Evolutionary conservation across 2,113 vertebrate genomes (phyloP), one percentile per base, ranked within the genome.

Genomic region (Hassar affinis): DNA sequence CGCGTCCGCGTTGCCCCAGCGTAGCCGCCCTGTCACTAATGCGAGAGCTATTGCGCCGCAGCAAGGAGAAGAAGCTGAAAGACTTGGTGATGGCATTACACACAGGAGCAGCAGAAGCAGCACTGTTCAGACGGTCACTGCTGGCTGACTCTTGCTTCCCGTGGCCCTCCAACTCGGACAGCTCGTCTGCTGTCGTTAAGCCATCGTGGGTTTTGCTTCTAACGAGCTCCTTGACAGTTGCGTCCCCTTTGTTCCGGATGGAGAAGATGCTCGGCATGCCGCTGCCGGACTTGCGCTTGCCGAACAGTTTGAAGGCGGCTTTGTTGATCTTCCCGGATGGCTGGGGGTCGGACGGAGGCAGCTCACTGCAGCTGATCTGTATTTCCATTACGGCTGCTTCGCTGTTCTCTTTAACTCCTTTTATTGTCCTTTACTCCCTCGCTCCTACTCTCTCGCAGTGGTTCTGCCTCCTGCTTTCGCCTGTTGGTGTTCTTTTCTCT

Each of bases 261-360:
- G 96, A 96, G 89, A 99, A 99, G 91, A 98, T 97, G 93, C 95
- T 95, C 75, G 97, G 95, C 95, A 98, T 94, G 86, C 95, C 93
- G 14, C 93, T 91, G 90, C 95, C 95, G 4, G 96, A 91, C 90
- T 93, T 96, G 78, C 97, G 95, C 89, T 95, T 97, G 89, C 95
- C 95, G 85, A 99, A 99, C 88, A 99, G 93, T 92, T 99, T 99
- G 93, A 99, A 98, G 80, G 97, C 97, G 5, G 98, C 96, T 93
- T 95, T 99, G 93, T 97, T 98, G 89, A 99, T 97, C 95, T 93
- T 98, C 87, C 97, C 96, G 52, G 97, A 92, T 84, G 96, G 95
- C 93, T 90, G 96, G 87, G 94, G 95, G 93, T 94, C 93, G 80
- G 91, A 90, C 66, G 90, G 92, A 85, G 95, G 94, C 78, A 95